Percentiles rank a stretch among this genome's conserved stretches.
Evolutionary conservation across 2,113 vertebrate genomes (phyloP).

Genomic region (Rana temporaria): DNA sequence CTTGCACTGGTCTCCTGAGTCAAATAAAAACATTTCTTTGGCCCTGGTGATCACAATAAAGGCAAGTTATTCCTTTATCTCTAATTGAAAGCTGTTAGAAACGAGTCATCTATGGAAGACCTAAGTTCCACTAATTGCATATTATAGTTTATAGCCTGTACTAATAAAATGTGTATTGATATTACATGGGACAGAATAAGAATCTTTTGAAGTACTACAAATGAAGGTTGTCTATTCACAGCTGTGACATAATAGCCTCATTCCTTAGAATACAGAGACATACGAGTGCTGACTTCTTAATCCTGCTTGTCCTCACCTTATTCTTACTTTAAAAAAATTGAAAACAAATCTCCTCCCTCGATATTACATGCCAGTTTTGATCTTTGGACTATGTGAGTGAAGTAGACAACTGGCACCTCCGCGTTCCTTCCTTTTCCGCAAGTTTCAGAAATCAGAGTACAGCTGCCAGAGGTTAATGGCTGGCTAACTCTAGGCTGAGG

Average conservation of each 20-base stretch:
- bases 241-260: constrained; percentile 16
- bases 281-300: constrained; percentile 44
- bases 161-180: neutral
- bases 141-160: neutral
- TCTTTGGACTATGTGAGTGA: constrained; percentile 50
- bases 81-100: too few species aligned
- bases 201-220: neutral
- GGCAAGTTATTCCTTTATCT: too few species aligned
- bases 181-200: neutral
- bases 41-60: too few species aligned
- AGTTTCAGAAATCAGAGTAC: constrained; percentile 43
- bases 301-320: constrained; percentile 55
- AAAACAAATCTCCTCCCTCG: constrained; percentile 42
- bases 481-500: constrained; percentile 42
- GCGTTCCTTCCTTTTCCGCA: constrained; percentile 45
- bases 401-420: constrained; percentile 52
- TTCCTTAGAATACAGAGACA: constrained; percentile 25
- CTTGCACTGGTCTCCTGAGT: too few species aligned
- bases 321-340: constrained; percentile 49
- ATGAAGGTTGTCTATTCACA: neutral
- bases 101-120: too few species aligned
- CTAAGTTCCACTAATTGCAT: neutral
- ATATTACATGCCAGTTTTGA: constrained; percentile 41
- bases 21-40: too few species aligned
- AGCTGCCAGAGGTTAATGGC: constrained; percentile 50